Evolutionary conservation across 2,888 invertebrate species (phyloP).

Genomic region (Villa cingulata): DNA sequence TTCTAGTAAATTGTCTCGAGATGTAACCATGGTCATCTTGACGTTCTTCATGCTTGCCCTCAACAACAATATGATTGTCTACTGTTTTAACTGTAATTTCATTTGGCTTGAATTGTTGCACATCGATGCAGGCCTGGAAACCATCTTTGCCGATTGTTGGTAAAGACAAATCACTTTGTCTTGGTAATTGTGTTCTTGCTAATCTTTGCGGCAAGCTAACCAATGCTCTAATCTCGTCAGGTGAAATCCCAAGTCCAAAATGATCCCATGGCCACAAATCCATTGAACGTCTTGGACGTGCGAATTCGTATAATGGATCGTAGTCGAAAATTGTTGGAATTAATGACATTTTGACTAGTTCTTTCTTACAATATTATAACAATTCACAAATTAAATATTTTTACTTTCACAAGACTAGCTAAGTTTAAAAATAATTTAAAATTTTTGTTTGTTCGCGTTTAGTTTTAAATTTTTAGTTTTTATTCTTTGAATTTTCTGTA

Average conservation of each 20-base stretch:
- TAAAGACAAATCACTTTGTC: neutral
- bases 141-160: constrained; percentile 45
- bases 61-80: constrained; percentile 44
- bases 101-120: constrained; percentile 54
- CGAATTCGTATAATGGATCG: neutral
- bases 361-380: too few relatives aligned
- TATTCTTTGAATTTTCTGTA: too few relatives aligned
- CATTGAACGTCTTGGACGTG: neutral
- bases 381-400: too few relatives aligned
- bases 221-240: neutral
- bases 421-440: too few relatives aligned
- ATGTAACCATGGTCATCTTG: constrained; percentile 60
- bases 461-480: too few relatives aligned
- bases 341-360: neutral
- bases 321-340: neutral
- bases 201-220: neutral
- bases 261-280: neutral
- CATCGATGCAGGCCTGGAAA: constrained; percentile 54
- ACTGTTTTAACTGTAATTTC: constrained; percentile 57
- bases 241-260: constrained; percentile 1
- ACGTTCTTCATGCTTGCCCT: constrained; percentile 58
- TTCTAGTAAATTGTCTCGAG: constrained; percentile 64
- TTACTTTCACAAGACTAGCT: neutral
- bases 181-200: too few relatives aligned
- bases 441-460: too few relatives aligned